Percentiles rank a stretch among this genome's conserved stretches.
Conservation (phyloP, 2,888 invertebrate genomes). For the Neoascia interrupta region DNA sequence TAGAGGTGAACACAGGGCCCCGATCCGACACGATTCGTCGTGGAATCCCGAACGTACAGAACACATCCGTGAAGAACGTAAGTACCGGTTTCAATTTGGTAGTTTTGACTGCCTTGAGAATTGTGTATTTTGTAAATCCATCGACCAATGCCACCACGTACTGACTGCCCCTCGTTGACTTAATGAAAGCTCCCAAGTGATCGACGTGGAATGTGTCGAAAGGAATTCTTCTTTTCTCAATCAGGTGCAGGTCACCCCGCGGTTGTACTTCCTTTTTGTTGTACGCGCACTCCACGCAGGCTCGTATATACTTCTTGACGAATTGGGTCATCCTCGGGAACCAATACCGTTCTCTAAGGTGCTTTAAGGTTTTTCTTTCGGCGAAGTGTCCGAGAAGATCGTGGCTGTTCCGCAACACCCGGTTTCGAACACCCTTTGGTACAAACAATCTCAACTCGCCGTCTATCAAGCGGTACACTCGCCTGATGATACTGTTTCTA, state of each 20-base stretch:
- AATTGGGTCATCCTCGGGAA: slow-evolving; percentile 76
- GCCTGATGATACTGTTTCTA: neutral
- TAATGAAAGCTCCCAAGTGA: slow-evolving; percentile 78
- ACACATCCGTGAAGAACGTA: slow-evolving; percentile 71
- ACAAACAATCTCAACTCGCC: slow-evolving; percentile 64
- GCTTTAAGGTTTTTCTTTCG: slow-evolving; percentile 70
- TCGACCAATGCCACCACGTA: slow-evolving; percentile 76
- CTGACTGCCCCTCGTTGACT: slow-evolving; percentile 73
- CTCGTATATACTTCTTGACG: slow-evolving; percentile 75
- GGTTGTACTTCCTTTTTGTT: slow-evolving; percentile 74
- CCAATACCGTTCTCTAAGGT: slow-evolving; percentile 76
- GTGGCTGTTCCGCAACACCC: slow-evolving; percentile 64
- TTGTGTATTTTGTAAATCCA: slow-evolving; percentile 75
- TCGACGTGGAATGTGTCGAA: slow-evolving; percentile 78
- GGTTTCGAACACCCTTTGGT: slow-evolving; percentile 55
- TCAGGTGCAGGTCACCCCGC: slow-evolving; percentile 75
- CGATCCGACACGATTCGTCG: slow-evolving; percentile 75
- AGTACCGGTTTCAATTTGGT: slow-evolving; percentile 73
- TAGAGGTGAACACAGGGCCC: slow-evolving; percentile 76
- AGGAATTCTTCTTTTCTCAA: slow-evolving; percentile 76
- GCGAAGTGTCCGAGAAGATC: slow-evolving; percentile 68
- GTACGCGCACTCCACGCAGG: slow-evolving; percentile 74
- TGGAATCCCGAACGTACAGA: slow-evolving; percentile 73
- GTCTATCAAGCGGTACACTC: slow-evolving; percentile 50
- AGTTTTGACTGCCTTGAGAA: slow-evolving; percentile 73